Base-by-base conservation (phyloP, 2,888 invertebrate genomes). In the Eupithecia insigniata region DNA sequence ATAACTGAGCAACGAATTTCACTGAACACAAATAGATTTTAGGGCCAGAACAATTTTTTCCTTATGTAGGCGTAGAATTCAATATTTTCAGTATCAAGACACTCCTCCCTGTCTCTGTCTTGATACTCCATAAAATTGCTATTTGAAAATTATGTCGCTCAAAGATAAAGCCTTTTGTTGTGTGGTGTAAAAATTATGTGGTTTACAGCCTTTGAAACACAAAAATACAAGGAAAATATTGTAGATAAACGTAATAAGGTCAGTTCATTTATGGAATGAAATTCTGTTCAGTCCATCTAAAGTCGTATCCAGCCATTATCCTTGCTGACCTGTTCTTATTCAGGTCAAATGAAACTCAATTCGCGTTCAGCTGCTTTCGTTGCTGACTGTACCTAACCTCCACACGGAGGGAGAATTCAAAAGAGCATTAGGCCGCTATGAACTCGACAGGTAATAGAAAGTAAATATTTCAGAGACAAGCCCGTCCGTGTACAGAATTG, bases 401-500 rank as follows among this genome's bases (percentile, higher is more conserved):
- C 18, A 46, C 66, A 61, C 30, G 16, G 65, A 36, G 46, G 76
- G 72, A 76, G 76, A 79, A 79, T 82, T 76, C 77, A 76, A 76
- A 73, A 71, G 74, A 67, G 67, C 69, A 67, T 69, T 65, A 69
- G 74, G 76, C 71, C 76, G 76, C 69, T 71, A 72, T 73, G 70
- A 61, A 76, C 70, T 68, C 73, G 78, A 73, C 81, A 84, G 85
- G 86, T 87, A 88, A 87, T 88, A 86, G 85, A 87, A 88, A 84
- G 84, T 82, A 89, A 89, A 90, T 84, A 89, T 89, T 89, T 86
- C 79, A 81, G 73, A 73, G 73, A 78, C 78, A 78, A 78, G 76
- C 79, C 75, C 73, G 72, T 70, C 67, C 73, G 68, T 70, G 78
- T 75, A 69, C 70, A 71, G 72, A 76, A 76, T 75, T 76, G 75